Percentiles rank a stretch among this genome's conserved stretches.
These are phyloP conservation scores for Nycticorax nycticorax DNA, from an alignment of 2,113 vertebrate species.

Conservation along the genomic window DNA sequence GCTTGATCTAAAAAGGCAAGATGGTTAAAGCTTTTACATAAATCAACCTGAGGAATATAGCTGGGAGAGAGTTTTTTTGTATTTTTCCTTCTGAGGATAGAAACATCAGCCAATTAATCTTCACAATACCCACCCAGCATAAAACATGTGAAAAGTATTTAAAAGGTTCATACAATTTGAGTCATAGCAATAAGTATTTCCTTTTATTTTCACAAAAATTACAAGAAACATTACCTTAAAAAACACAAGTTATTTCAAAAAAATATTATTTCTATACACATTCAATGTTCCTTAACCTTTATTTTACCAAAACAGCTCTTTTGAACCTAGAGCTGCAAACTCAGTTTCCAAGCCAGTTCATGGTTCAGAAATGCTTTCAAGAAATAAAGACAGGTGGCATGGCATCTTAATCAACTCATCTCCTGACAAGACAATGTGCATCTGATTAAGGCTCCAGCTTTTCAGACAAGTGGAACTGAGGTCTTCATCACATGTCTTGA, in stretches of 20 bases:
- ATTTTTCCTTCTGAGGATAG: not conserved
- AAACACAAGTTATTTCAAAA: not conserved
- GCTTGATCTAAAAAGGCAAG: not conserved
- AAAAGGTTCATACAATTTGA: not conserved
- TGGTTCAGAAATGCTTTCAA: not conserved
- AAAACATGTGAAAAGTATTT: not conserved
- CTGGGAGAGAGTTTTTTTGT: accelerated
- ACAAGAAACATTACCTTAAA: not conserved
- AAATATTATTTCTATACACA: not conserved
- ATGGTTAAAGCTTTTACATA: not conserved
- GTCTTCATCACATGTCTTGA: not conserved
- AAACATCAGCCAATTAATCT: not conserved
- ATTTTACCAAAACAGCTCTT: not conserved
- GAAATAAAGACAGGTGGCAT: not conserved
- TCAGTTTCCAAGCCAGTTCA: not conserved
- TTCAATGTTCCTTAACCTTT: not conserved
- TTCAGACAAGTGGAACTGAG: not conserved
- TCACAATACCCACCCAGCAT: not conserved
- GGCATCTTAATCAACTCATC: not conserved
- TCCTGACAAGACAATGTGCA: not conserved
- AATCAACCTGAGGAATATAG: not conserved
- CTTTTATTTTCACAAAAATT: not conserved
- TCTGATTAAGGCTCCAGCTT: not conserved
- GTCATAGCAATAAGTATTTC: not conserved
- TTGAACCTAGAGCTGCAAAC: not conserved